These are phyloP conservation scores for Galeopterus variegatus DNA, from an alignment of 2,113 vertebrate genomes.

Conservation along the genomic window DNA sequence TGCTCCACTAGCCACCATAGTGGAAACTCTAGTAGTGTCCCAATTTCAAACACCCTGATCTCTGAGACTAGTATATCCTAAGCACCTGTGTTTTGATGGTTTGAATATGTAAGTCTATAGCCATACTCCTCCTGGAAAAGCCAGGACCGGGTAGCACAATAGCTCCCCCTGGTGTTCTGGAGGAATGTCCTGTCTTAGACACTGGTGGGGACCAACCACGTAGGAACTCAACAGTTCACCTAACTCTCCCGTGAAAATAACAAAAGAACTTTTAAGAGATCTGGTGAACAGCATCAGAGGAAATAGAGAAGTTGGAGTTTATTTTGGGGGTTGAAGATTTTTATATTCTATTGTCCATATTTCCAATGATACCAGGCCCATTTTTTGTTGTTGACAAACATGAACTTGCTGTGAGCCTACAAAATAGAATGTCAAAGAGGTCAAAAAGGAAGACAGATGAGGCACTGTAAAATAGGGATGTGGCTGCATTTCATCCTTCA, in stretches of 20 bases:
- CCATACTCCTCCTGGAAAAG: background rate
- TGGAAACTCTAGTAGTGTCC: background rate
- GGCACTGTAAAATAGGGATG: background rate
- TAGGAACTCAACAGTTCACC: background rate
- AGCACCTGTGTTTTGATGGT: background rate
- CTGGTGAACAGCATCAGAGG: background rate
- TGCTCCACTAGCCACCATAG: background rate
- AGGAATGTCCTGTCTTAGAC: background rate
- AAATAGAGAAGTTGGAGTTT: background rate
- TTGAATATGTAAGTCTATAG: background rate
- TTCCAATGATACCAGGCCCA: background rate
- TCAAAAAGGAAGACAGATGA: slow-evolving; percentile 1
- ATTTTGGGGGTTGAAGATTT: background rate
- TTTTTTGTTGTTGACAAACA: background rate
- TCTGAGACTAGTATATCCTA: background rate
- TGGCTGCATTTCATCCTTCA: background rate
- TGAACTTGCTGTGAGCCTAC: background rate
- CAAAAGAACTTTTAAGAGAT: background rate
- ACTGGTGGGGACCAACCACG: background rate
- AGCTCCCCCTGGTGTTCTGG: background rate
- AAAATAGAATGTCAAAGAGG: background rate
- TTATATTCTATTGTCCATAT: background rate
- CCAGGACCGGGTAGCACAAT: background rate
- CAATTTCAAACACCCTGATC: background rate
- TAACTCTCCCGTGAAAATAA: background rate